phyloP scores from a whole-genome alignment of 2,113 vertebrate genomes.

The Pygoscelis antarcticus region DNA sequence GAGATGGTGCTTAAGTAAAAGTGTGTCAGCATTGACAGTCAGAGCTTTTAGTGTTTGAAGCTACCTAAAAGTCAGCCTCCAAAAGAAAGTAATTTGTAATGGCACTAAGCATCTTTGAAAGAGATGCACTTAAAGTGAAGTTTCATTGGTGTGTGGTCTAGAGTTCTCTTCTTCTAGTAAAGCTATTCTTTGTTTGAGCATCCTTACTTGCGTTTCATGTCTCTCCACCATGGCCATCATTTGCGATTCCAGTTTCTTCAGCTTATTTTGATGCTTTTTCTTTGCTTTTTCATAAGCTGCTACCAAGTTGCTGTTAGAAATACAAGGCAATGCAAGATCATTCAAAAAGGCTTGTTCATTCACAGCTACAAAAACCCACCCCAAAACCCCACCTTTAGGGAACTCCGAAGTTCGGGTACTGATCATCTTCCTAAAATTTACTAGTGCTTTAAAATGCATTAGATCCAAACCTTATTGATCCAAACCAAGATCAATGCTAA shows the following conservation, averaged over 20 bases:
- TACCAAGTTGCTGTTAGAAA: constrained; percentile 83
- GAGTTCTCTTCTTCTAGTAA: constrained; percentile 88
- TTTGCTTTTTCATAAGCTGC: constrained; percentile 90
- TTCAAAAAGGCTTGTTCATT: not conserved
- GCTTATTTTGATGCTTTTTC: constrained; percentile 90
- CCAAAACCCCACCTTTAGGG: not conserved
- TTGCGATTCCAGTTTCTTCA: constrained; percentile 89
- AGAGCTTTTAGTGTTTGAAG: not conserved
- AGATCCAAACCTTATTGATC: not conserved
- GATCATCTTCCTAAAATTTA: not conserved
- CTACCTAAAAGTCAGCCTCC: not conserved
- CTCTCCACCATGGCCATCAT: constrained; percentile 93
- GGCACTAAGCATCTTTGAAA: constrained; percentile 1
- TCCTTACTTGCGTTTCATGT: constrained; percentile 88
- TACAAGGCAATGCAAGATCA: not conserved
- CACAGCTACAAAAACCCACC: not conserved
- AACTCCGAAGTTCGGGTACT: not conserved
- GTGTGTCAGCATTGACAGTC: not conserved
- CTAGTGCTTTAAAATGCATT: not conserved
- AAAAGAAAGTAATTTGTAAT: not conserved
- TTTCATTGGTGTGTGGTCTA: constrained; percentile 87
- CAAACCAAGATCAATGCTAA: not conserved
- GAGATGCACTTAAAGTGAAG: constrained; percentile 79
- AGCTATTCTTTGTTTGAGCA: constrained; percentile 89
- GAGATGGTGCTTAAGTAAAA: not conserved